Percentiles rank a stretch among this genome's conserved stretches.
These are phyloP conservation scores for Hirtodrosophila histrioides DNA, from an alignment of 2,888 invertebrate species.

Conservation along the genomic window DNA sequence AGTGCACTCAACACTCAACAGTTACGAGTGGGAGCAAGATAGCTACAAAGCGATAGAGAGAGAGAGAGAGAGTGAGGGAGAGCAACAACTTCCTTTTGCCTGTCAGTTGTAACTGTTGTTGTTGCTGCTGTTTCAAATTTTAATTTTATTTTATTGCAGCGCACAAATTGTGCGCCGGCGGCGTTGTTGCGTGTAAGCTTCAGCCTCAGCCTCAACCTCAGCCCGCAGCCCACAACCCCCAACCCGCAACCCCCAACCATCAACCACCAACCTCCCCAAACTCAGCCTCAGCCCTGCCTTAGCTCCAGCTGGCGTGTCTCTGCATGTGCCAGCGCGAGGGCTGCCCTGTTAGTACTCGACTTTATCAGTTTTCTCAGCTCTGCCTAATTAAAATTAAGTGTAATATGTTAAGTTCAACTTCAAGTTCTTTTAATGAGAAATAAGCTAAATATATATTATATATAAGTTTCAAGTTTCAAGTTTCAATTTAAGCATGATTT, in stretches of 20 bases:
- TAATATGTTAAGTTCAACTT: too few relatives aligned
- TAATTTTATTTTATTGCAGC: conserved; percentile 80
- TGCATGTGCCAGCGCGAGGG: conserved; percentile 18
- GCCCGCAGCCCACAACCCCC: too few relatives aligned
- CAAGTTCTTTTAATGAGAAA: too few relatives aligned
- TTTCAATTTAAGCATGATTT: too few relatives aligned
- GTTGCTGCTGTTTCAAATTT: conserved; percentile 69
- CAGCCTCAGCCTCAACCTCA: neutral
- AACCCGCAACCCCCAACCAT: neutral
- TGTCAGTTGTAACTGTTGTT: conserved; percentile 21
- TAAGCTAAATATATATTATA: too few relatives aligned
- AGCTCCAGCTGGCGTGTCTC: too few relatives aligned
- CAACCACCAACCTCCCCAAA: too few relatives aligned
- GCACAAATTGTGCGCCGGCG: conserved; percentile 72
- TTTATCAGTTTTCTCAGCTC: conserved; percentile 1
- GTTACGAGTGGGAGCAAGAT: neutral
- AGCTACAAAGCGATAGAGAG: neutral
- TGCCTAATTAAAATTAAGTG: neutral
- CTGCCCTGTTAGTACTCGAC: neutral
- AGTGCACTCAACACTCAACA: conserved; percentile 49
- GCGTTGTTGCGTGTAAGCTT: conserved; percentile 65
- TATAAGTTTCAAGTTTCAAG: too few relatives aligned
- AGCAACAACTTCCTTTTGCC: conserved; percentile 49
- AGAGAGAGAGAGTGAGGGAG: too few relatives aligned
- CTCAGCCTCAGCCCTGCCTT: too few relatives aligned